These are phyloP conservation scores for Choloepus hoffmanni DNA, from an alignment of 2,113 vertebrate genomes.

Conservation along the genomic window DNA sequence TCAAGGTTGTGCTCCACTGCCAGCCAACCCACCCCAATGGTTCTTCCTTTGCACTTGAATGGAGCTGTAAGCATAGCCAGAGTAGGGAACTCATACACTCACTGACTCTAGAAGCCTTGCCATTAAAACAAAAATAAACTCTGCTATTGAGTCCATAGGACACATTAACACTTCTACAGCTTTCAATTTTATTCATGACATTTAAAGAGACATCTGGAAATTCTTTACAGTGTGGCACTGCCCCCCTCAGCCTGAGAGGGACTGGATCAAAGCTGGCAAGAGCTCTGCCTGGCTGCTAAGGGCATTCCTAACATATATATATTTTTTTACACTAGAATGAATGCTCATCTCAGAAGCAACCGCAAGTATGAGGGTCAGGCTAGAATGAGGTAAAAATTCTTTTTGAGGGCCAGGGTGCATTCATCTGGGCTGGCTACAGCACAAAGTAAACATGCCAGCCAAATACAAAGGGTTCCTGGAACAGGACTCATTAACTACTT, in stretches of 20 bases:
- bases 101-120: slow-evolving; percentile 71
- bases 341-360: slow-evolving; percentile 59
- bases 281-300: slow-evolving; percentile 51
- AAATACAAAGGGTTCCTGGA: slow-evolving; percentile 32
- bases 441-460: slow-evolving; percentile 79
- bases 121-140: slow-evolving; percentile 78
- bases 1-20: not conserved
- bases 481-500: not conserved
- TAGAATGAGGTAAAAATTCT: slow-evolving; percentile 76
- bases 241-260: slow-evolving; percentile 56
- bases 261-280: slow-evolving; percentile 58
- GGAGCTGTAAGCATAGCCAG: slow-evolving; percentile 63
- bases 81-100: slow-evolving; percentile 76
- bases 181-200: slow-evolving; percentile 71
- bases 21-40: slow-evolving; percentile 41
- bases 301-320: not conserved
- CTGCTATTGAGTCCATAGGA: slow-evolving; percentile 83
- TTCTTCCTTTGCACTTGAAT: slow-evolving; percentile 64
- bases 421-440: slow-evolving; percentile 68
- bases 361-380: slow-evolving; percentile 60
- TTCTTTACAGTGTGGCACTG: slow-evolving; percentile 54
- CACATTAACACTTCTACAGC: slow-evolving; percentile 77
- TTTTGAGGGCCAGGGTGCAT: slow-evolving; percentile 62
- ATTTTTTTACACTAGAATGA: not conserved
- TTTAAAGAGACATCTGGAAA: slow-evolving; percentile 71